Evolutionary conservation across 2,113 vertebrate species (phyloP).

Genomic region (Microcebus tavaratra): DNA sequence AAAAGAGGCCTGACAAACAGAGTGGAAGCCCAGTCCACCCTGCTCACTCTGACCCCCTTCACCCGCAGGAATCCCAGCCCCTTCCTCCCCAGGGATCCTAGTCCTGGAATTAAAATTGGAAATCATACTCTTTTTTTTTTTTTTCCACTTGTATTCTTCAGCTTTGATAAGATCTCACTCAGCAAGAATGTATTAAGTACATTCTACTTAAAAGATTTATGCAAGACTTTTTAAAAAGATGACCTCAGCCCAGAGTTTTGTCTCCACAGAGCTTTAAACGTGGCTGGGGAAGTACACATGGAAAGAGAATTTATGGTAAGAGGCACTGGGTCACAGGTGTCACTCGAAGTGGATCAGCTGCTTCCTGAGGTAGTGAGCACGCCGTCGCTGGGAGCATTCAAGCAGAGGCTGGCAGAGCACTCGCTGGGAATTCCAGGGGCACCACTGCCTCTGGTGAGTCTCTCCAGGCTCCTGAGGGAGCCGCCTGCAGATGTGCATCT

Average conservation of each 20-base stretch:
- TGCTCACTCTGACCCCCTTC: too few relatives aligned
- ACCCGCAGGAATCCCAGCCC: not conserved
- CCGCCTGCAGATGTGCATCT: not conserved
- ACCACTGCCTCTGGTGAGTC: not conserved
- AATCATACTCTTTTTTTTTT: too few relatives aligned
- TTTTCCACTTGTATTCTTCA: not conserved
- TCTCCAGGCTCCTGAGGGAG: not conserved
- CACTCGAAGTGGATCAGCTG: not conserved
- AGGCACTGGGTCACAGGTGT: not conserved
- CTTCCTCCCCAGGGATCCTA: not conserved
- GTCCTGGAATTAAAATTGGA: not conserved
- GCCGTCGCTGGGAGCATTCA: not conserved
- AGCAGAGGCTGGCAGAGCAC: not conserved
- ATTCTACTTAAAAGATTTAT: not conserved
- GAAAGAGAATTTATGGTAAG: not conserved
- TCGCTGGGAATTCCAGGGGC: not conserved
- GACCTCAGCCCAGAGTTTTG: not conserved
- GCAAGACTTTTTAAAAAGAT: not conserved
- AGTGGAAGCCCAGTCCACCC: accelerated
- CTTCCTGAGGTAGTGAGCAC: not conserved
- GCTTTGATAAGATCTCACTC: not conserved
- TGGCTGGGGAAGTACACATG: not conserved
- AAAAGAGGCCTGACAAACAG: not conserved
- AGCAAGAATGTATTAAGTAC: not conserved
- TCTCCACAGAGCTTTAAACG: not conserved